Conservation (phyloP, 2,888 invertebrate genomes). For the Embidobia sp. region DNA sequence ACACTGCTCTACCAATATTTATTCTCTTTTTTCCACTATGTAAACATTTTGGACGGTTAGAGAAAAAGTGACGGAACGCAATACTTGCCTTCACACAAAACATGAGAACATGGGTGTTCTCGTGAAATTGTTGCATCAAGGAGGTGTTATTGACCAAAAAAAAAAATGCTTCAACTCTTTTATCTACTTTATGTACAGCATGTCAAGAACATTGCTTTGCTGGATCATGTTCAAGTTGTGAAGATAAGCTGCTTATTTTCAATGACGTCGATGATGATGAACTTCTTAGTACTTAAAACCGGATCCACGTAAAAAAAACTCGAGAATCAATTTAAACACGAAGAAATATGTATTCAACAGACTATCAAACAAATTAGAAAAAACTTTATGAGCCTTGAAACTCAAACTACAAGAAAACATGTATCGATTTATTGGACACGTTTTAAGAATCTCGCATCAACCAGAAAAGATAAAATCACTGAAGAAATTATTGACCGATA, state of each 20-base stretch:
- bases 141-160: constrained; percentile 6
- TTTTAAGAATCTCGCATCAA: constrained; percentile 7
- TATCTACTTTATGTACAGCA: constrained; percentile 9
- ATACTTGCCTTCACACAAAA: constrained; percentile 37
- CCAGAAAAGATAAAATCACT: background rate
- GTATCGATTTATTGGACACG: constrained; percentile 5
- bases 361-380: background rate
- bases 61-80: constrained; percentile 20
- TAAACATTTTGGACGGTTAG: constrained; percentile 37
- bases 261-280: constrained; percentile 10
- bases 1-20: no score
- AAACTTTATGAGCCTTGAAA: background rate
- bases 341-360: background rate
- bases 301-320: background rate
- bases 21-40: constrained; percentile 28
- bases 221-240: background rate
- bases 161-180: background rate
- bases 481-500: constrained; percentile 5
- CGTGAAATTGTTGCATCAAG: constrained; percentile 14
- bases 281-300: background rate
- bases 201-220: background rate
- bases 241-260: constrained; percentile 14
- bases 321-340: constrained; percentile 1
- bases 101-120: constrained; percentile 39
- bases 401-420: background rate